Conservation (phyloP, 1,140 invertebrate species). For the Popillia japonica region DNA sequence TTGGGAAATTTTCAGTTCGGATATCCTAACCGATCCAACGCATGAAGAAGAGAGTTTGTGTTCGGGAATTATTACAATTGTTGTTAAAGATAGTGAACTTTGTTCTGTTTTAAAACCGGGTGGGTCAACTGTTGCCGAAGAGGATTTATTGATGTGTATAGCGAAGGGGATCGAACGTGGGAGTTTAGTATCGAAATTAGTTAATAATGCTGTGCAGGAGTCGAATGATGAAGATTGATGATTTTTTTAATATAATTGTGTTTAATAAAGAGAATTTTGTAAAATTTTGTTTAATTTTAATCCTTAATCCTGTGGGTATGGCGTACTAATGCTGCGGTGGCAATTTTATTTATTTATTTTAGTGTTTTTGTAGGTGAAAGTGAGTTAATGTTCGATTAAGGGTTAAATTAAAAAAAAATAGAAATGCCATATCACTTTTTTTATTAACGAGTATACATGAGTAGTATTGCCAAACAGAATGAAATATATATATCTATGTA, state of each 20-base stretch:
- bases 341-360: too few species aligned
- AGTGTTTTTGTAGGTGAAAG: too few species aligned
- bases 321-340: too few species aligned
- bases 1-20: neutral
- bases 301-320: too few species aligned
- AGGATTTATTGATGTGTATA: slow-evolving; percentile 56
- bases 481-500: slow-evolving; percentile 37
- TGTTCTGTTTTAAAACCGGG: slow-evolving; percentile 60
- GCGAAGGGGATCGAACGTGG: slow-evolving; percentile 51
- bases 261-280: neutral
- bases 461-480: slow-evolving; percentile 46
- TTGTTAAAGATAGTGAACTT: slow-evolving; percentile 54
- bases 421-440: slow-evolving; percentile 60
- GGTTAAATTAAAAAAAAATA: too few species aligned
- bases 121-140: slow-evolving; percentile 55
- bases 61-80: slow-evolving; percentile 56
- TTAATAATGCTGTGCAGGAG: slow-evolving; percentile 50
- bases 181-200: slow-evolving; percentile 50
- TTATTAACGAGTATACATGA: slow-evolving; percentile 47
- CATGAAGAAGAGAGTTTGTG: slow-evolving; percentile 67
- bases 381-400: too few species aligned
- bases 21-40: slow-evolving; percentile 64
- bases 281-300: neutral
- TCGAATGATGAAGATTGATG: slow-evolving; percentile 69
- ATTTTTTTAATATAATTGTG: slow-evolving; percentile 60